These are phyloP conservation scores for Volucella bombylans DNA, from an alignment of 2,888 invertebrate species.

Conservation along the genomic window DNA sequence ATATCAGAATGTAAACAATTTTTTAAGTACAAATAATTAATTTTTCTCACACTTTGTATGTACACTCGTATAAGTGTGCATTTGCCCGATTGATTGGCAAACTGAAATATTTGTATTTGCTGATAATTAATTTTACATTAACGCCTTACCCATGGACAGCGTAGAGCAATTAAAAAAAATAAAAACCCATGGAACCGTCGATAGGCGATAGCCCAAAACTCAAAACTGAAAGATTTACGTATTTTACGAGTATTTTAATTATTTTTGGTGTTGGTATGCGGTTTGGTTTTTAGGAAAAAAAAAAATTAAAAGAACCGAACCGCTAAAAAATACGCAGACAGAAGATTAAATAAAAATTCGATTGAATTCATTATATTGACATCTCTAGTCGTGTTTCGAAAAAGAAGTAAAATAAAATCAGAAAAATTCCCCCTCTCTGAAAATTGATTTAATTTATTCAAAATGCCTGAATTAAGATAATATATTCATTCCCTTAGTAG, in stretches of 20 bases:
- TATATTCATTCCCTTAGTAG: constrained; percentile 19
- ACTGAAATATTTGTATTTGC: constrained; percentile 10
- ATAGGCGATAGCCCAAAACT: background rate
- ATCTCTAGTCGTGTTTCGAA: too few species aligned
- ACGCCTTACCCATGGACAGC: constrained; percentile 27
- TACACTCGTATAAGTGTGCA: too few species aligned
- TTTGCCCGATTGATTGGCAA: background rate
- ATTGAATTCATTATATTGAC: too few species aligned
- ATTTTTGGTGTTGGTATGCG: too few species aligned
- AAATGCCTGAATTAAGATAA: constrained; percentile 60
- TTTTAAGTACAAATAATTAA: constrained; percentile 31
- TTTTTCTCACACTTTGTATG: constrained; percentile 5
- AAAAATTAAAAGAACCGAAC: too few species aligned
- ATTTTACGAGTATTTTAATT: too few species aligned
- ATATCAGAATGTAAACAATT: constrained; percentile 13
- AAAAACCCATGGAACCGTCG: constrained; percentile 9
- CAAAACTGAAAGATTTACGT: too few species aligned
- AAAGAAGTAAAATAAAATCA: too few species aligned
- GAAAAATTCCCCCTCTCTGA: constrained; percentile 22
- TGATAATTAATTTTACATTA: constrained; percentile 44
- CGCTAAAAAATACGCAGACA: too few species aligned
- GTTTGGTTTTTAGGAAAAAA: too few species aligned
- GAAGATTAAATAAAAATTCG: too few species aligned
- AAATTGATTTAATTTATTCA: constrained; percentile 60
- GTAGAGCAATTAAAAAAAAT: constrained; percentile 24